These are phyloP conservation scores for Trinorchestia longiramus DNA, from an alignment of 1,140 invertebrate genomes.

Conservation along the genomic window DNA sequence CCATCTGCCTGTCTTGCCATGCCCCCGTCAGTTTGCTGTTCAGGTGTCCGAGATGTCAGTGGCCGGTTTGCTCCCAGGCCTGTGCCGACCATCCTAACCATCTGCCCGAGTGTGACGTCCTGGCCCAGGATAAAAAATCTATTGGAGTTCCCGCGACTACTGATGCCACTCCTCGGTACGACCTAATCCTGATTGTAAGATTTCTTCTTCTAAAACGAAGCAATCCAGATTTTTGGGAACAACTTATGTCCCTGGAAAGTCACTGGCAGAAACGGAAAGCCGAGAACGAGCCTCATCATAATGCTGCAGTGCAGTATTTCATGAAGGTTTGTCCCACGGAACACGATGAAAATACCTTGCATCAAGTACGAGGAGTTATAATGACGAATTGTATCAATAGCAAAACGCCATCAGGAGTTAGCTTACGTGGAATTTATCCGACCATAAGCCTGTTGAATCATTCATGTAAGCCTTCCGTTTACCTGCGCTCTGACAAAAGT, in stretches of 20 bases:
- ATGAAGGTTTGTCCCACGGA: slow-evolving; percentile 56
- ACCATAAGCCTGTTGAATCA: slow-evolving; percentile 82
- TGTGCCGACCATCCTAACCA: slow-evolving; percentile 57
- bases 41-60: slow-evolving; percentile 59
- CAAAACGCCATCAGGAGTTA: slow-evolving; percentile 67
- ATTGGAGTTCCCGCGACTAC: slow-evolving; percentile 45
- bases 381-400: slow-evolving; percentile 60
- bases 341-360: slow-evolving; percentile 48
- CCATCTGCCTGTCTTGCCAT: slow-evolving; percentile 61
- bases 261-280: slow-evolving; percentile 62
- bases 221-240: slow-evolving; percentile 57
- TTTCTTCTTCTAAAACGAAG: slow-evolving; percentile 60
- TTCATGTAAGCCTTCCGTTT: slow-evolving; percentile 81
- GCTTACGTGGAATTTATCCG: slow-evolving; percentile 78
- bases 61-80: slow-evolving; percentile 60
- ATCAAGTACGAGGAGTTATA: slow-evolving; percentile 59
- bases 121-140: slow-evolving; percentile 57
- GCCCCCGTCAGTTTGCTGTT: slow-evolving; percentile 52
- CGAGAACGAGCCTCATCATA: slow-evolving; percentile 61
- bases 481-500: slow-evolving; percentile 80
- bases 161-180: slow-evolving; percentile 61
- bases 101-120: slow-evolving; percentile 57
- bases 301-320: slow-evolving; percentile 60
- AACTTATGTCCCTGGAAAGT: slow-evolving; percentile 61
- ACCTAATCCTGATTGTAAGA: slow-evolving; percentile 63